phyloP scores from a whole-genome alignment of 1,140 invertebrate genomes.

The Augochlora pura region DNA sequence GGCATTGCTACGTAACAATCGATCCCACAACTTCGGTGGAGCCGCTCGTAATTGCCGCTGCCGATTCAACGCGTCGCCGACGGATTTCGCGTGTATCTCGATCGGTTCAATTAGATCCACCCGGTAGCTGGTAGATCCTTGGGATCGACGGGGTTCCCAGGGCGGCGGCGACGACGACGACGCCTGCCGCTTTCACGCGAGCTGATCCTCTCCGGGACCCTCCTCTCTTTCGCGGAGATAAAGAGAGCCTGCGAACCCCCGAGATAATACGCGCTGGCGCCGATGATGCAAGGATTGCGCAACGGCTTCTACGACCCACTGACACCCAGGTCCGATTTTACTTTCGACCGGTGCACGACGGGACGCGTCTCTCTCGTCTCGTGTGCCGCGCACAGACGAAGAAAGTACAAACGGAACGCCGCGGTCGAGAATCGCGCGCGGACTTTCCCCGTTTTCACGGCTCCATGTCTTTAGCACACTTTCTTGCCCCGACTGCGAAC shows the following conservation, averaged over 20 bases:
- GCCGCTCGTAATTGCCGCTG: too few relatives aligned
- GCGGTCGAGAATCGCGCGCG: background rate
- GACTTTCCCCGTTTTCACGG: constrained; percentile 56
- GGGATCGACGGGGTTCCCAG: constrained; percentile 1
- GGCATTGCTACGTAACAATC: too few relatives aligned
- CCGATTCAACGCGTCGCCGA: too few relatives aligned
- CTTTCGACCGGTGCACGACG: constrained; percentile 47
- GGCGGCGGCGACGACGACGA: background rate
- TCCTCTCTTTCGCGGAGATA: background rate
- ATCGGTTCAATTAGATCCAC: constrained; percentile 1
- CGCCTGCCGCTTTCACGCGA: background rate
- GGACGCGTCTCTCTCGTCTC: too few relatives aligned
- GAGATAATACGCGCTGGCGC: constrained; percentile 17
- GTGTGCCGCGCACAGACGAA: background rate
- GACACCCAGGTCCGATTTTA: constrained; percentile 46
- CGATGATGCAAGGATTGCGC: constrained; percentile 24
- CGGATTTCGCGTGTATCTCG: background rate
- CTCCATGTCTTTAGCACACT: constrained; percentile 6
- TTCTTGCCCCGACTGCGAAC: constrained; percentile 13
- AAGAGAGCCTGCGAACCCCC: constrained; percentile 9
- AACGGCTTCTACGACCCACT: constrained; percentile 23
- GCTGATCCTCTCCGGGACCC: too few relatives aligned
- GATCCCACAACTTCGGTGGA: too few relatives aligned
- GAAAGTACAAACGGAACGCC: constrained; percentile 20
- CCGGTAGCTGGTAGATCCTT: background rate